Evolutionary conservation across 2,888 invertebrate species (phyloP).

Genomic region (Campaea margaritaria): DNA sequence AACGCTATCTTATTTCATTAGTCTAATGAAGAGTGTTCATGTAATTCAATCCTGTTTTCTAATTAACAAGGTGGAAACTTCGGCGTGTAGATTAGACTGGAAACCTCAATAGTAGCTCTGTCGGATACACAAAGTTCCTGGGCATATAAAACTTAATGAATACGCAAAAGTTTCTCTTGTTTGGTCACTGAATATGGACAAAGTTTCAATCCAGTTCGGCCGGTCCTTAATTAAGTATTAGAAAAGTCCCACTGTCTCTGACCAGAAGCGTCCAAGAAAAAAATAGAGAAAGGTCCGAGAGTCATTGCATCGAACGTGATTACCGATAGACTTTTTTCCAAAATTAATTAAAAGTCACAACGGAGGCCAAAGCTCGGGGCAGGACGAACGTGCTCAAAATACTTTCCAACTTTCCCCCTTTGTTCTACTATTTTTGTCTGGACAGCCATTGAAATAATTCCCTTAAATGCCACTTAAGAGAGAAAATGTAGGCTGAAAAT

Average conservation of each 20-base stretch:
- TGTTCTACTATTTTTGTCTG: constrained; percentile 68
- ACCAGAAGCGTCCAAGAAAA: constrained; percentile 22
- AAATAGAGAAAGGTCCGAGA: constrained; percentile 40
- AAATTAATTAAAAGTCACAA: constrained; percentile 77
- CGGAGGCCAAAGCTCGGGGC: constrained; percentile 53
- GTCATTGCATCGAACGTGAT: constrained; percentile 56
- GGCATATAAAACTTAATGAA: constrained; percentile 10
- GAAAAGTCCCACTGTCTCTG: constrained; percentile 19
- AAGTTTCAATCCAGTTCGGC: constrained; percentile 17
- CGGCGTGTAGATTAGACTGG: constrained; percentile 44
- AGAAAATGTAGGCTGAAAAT: constrained; percentile 13
- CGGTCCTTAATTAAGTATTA: constrained; percentile 32
- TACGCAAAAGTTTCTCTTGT: constrained; percentile 23
- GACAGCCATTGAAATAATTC: constrained; percentile 44
- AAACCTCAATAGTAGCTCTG: constrained; percentile 28
- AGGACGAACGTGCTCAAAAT: constrained; percentile 77
- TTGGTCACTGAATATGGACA: constrained; percentile 20
- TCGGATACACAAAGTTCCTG: constrained; percentile 20
- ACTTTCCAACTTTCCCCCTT: constrained; percentile 63
- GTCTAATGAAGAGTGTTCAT: constrained; percentile 66
- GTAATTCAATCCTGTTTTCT: constrained; percentile 68
- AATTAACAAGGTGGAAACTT: constrained; percentile 62
- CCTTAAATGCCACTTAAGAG: constrained; percentile 39
- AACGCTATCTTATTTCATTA: constrained; percentile 76
- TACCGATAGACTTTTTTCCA: constrained; percentile 68